Conservation (phyloP, 2,113 vertebrate species). For the Sprattus sprattus region DNA sequence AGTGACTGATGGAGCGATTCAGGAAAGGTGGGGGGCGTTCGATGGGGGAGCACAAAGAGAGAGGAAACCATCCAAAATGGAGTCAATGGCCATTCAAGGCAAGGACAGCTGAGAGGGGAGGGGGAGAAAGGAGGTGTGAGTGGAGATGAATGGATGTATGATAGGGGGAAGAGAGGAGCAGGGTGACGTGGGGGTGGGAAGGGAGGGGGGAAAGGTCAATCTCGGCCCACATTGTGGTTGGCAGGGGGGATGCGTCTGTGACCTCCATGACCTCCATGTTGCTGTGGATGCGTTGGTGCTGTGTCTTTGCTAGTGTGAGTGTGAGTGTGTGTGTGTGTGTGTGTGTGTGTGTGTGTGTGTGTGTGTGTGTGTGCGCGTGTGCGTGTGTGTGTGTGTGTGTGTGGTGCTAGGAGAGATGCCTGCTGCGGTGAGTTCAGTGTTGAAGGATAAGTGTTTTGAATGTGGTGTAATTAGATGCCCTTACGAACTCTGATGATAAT, state of each 20-base stretch:
- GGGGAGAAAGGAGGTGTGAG: not conserved
- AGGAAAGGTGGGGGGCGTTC: constrained; percentile 40
- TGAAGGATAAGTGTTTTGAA: not conserved
- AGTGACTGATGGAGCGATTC: not conserved
- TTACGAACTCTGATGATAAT: not conserved
- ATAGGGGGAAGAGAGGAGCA: constrained; percentile 53
- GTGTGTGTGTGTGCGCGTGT: constrained; percentile 41
- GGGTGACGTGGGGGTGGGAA: constrained; percentile 49
- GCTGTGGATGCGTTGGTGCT: constrained; percentile 47
- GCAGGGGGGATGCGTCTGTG: constrained; percentile 54
- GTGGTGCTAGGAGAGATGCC: not conserved
- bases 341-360: constrained; percentile 24
- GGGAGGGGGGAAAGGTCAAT: constrained; percentile 53
- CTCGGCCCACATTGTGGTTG: constrained; percentile 52
- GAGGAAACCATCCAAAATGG: not conserved
- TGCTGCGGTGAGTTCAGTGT: no score
- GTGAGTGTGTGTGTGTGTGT: constrained; percentile 31
- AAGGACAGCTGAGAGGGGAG: not conserved
- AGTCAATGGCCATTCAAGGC: not conserved
- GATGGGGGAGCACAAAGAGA: not conserved
- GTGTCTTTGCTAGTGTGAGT: not conserved
- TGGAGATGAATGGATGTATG: not conserved
- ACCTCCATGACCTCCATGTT: constrained; percentile 56
- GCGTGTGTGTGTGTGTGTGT: not conserved
- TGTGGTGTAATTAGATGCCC: not conserved